A percentile compares a stretch with the other conserved stretches of the same genome.
These are phyloP conservation scores for Loripinus fragilis DNA, from an alignment of 2,888 invertebrate genomes.

Conservation along the genomic window DNA sequence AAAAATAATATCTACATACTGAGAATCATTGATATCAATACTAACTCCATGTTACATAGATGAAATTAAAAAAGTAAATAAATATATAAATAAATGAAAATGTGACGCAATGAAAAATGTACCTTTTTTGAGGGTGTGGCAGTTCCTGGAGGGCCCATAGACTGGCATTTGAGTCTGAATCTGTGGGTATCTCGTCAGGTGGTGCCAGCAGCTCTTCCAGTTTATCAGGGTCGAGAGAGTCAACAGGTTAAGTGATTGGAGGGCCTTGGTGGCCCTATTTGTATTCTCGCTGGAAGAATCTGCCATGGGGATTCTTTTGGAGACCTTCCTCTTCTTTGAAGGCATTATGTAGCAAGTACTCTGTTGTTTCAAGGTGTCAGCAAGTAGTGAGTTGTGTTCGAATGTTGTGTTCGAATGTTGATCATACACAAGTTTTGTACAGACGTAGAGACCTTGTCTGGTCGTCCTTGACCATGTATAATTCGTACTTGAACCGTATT, in stretches of 20 bases:
- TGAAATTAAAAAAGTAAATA: too few species aligned
- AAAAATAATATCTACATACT: slow-evolving; percentile 45
- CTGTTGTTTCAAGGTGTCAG: not conserved
- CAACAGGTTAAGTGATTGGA: slow-evolving; percentile 36
- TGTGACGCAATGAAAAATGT: slow-evolving; percentile 39
- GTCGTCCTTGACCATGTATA: too few species aligned
- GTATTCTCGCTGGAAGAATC: slow-evolving; percentile 37
- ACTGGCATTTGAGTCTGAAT: slow-evolving; percentile 33
- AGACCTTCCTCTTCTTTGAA: slow-evolving; percentile 40
- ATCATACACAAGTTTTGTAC: too few species aligned
- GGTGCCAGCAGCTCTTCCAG: slow-evolving; percentile 25
- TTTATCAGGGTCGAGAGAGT: slow-evolving; percentile 19
- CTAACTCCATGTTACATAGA: slow-evolving; percentile 44
- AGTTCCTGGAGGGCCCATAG: slow-evolving; percentile 18
- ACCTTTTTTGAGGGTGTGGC: slow-evolving; percentile 26
- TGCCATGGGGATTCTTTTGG: slow-evolving; percentile 29
- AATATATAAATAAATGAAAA: slow-evolving; percentile 40
- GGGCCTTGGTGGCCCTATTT: slow-evolving; percentile 36
- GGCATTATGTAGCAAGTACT: slow-evolving; percentile 34
- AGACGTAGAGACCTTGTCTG: too few species aligned
- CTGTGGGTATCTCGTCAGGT: slow-evolving; percentile 33
- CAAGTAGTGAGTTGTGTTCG: slow-evolving; percentile 35
- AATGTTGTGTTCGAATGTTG: slow-evolving; percentile 26
- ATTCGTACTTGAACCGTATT: too few species aligned
- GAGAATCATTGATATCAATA: slow-evolving; percentile 46